Percentiles rank a stretch among this genome's conserved stretches.
phyloP scores from a whole-genome alignment of 1,140 invertebrate genomes.

The Drosophila neocordata region DNA sequence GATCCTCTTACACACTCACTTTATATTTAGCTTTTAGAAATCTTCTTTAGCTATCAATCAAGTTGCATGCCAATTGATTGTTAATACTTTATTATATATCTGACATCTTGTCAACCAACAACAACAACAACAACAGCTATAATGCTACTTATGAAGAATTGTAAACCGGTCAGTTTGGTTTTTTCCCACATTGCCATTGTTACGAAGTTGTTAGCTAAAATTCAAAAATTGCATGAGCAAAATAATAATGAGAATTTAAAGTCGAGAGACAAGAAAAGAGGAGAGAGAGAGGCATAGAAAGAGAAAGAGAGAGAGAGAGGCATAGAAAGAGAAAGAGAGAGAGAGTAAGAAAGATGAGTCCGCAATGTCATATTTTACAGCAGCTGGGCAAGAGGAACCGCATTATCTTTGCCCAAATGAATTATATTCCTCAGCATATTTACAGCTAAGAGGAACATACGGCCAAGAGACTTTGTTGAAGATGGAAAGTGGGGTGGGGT shows the following conservation, averaged over 20 bases:
- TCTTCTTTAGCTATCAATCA: not conserved
- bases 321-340: not conserved
- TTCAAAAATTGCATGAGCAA: conserved; percentile 44
- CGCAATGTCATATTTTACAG: conserved; percentile 54
- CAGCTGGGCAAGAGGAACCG: conserved; percentile 46
- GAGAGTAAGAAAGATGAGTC: not conserved
- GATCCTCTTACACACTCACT: not conserved
- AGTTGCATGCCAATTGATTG: not conserved
- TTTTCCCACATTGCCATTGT: conserved; percentile 42
- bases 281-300: not conserved
- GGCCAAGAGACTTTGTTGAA: not conserved
- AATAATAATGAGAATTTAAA: conserved; percentile 67
- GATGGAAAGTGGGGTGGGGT: not conserved
- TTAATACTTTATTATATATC: not conserved
- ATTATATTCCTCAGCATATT: conserved; percentile 69
- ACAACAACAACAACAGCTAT: not conserved
- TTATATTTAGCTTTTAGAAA: not conserved
- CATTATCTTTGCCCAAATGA: conserved; percentile 66
- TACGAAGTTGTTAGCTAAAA: conserved; percentile 39
- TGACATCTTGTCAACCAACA: conserved; percentile 4
- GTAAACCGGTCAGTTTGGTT: conserved; percentile 67
- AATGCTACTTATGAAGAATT: not conserved
- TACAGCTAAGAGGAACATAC: conserved; percentile 46
- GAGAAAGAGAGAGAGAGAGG: not conserved
- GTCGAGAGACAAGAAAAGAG: conserved; percentile 19